A percentile compares a stretch with the other conserved stretches of the same genome.
phyloP scores from a whole-genome alignment of 2,888 invertebrate genomes.

The Nomada flava region DNA sequence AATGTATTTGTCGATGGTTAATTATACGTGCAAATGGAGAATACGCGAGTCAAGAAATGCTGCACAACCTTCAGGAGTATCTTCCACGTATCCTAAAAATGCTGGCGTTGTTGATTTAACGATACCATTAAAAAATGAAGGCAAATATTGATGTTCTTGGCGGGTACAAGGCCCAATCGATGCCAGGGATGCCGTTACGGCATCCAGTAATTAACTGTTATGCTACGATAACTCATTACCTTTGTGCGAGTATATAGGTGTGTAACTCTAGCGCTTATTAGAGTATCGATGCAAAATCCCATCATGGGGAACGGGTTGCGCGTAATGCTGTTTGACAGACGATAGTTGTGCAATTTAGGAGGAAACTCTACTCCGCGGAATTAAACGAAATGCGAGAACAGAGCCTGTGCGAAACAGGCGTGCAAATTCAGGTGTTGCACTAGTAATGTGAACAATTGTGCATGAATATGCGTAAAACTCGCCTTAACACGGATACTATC shows the following conservation, averaged over 20 bases:
- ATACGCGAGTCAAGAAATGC: background rate
- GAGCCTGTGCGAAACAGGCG: background rate
- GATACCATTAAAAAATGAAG: constrained; percentile 3
- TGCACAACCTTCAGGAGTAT: background rate
- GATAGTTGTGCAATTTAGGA: background rate
- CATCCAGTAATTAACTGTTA: constrained; percentile 43
- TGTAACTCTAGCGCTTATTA: background rate
- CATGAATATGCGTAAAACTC: constrained; percentile 30
- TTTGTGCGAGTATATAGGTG: background rate
- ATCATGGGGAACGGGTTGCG: background rate
- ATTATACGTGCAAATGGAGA: no score
- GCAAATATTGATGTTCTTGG: constrained; percentile 35
- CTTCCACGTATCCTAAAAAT: background rate
- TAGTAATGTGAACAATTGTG: background rate
- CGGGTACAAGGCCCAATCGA: constrained; percentile 7
- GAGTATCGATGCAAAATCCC: background rate
- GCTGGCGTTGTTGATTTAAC: background rate
- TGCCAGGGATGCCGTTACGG: constrained; percentile 10
- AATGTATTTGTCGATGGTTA: background rate
- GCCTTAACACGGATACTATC: constrained; percentile 33
- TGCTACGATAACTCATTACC: constrained; percentile 35
- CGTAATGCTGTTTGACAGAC: background rate
- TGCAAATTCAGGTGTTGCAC: constrained; percentile 2
- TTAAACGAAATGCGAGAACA: no score
- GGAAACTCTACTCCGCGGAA: no score